phyloP scores from a whole-genome alignment of 2,797 vertebrate genomes.

The Steatocranus sp. region DNA sequence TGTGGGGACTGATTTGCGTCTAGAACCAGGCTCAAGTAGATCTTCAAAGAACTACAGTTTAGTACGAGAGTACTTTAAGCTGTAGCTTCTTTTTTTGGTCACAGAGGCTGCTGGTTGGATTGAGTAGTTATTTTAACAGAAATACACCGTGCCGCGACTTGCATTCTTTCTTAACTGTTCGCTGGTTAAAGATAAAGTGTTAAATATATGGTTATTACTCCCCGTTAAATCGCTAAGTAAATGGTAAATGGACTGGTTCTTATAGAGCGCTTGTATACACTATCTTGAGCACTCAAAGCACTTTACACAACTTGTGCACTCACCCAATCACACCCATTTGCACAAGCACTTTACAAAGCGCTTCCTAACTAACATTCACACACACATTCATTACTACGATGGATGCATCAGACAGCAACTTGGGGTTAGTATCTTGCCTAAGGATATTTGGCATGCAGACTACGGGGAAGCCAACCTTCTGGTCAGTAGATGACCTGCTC shows the following conservation, averaged over 20 bases:
- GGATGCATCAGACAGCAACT: not conserved
- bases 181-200: not conserved
- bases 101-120: not conserved
- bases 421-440: fast-evolving
- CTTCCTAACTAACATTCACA: not conserved
- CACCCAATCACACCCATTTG: not conserved
- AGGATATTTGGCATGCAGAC: not conserved
- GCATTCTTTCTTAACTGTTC: not conserved
- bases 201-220: not conserved
- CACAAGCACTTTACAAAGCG: fast-evolving
- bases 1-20: fast-evolving
- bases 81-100: not conserved
- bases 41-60: not conserved
- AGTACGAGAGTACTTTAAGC: not conserved
- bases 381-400: not conserved
- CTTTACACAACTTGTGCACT: not conserved
- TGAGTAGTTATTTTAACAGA: not conserved
- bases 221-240: fast-evolving
- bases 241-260: not conserved
- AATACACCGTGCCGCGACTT: fast-evolving
- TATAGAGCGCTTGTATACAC: fast-evolving
- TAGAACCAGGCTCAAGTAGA: not conserved
- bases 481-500: fast-evolving
- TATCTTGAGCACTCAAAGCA: not conserved
- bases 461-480: not conserved